Base-by-base conservation (phyloP, 1,140 invertebrate genomes). In the Metopolophium dirhodum region DNA sequence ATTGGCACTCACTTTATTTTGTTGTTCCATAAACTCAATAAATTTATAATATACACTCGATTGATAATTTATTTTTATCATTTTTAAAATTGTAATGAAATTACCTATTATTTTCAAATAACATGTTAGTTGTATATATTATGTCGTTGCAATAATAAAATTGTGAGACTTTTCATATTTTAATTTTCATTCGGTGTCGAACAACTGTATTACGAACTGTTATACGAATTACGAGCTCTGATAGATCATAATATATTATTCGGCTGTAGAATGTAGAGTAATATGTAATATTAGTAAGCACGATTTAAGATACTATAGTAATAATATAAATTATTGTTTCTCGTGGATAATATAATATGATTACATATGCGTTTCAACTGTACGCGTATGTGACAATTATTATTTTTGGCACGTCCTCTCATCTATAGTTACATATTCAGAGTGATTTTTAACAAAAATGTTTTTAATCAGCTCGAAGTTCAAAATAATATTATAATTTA, bases 291-390 rank as follows among this genome's bases (percentile, higher is more conserved):
- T 3, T 41, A 41, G 41, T 41, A 41, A 41, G 41, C 41, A 41
- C 4, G 41, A 41, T 41, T 41, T 41, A 41, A 41, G 41, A 41
- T 47, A 47, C 47, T 47, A 47, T 11, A 49, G 11, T 37, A 37
- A 37, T 83, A 83, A 83, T 41, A 83, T 83, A 41, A 41, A 83
- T 83, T 83, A 83, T 83, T 37, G 82, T 83, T 83, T 83, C 37
- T 35, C 35, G 35, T 37, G 35, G n/a, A 83, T 68, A 68, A n/a
- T 37, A n/a, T 68, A 68, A n/a, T 68, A 68, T 68, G 7, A 18
- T n/a, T 23, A 82, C 35, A 37, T 23, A 37, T 20, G 26, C 7
- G 7, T 57, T 57, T 57, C 8, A 61, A 61, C 30, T 61, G 30
- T 61, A 30, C 57, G 11, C 26, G 57, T 30, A 4, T 68, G 11